Conservation (phyloP, 2,797 vertebrate species). For the Sebastiscus tertius region DNA sequence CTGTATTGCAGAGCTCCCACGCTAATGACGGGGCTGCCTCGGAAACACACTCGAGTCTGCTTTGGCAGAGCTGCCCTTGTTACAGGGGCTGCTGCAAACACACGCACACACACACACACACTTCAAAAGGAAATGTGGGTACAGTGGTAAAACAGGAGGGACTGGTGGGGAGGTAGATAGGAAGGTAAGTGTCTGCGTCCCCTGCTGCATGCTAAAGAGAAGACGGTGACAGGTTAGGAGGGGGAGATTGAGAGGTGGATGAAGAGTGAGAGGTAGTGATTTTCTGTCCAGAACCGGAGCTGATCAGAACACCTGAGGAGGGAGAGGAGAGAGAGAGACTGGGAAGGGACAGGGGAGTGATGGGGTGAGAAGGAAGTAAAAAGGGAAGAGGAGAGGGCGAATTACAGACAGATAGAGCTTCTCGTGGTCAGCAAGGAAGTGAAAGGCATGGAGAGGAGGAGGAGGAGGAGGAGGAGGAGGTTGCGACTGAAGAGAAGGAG, state of each 20-base stretch:
- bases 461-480: conserved; percentile 13
- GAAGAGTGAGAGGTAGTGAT: conserved; percentile 71
- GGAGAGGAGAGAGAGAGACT: conserved; percentile 32
- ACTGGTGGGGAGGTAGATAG: conserved; percentile 22
- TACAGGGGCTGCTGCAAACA: neutral
- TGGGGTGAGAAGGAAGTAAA: neutral
- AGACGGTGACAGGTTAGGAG: conserved; percentile 54
- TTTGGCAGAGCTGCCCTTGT: conserved; percentile 7
- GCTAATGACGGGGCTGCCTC: conserved; percentile 44
- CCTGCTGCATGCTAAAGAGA: conserved; percentile 66
- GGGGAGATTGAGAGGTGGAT: conserved; percentile 64
- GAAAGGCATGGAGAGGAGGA: neutral
- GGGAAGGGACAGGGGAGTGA: conserved; percentile 3
- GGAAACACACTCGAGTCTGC: conserved; percentile 46
- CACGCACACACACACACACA: neutral
- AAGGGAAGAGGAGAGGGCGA: neutral
- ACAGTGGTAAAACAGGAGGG: conserved; percentile 45
- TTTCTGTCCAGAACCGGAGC: conserved; percentile 71
- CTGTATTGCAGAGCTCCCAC: conserved; percentile 40
- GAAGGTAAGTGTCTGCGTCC: conserved; percentile 50
- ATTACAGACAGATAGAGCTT: conserved; percentile 62
- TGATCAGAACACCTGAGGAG: conserved; percentile 65
- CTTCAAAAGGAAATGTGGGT: conserved; percentile 58
- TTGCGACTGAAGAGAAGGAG: conserved; percentile 42
- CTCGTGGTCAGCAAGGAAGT: conserved; percentile 63